Evolutionary conservation across 53 echinoderm and acorn worm species (phyloP).

Genomic region (Mesocentrotus franciscanus): DNA sequence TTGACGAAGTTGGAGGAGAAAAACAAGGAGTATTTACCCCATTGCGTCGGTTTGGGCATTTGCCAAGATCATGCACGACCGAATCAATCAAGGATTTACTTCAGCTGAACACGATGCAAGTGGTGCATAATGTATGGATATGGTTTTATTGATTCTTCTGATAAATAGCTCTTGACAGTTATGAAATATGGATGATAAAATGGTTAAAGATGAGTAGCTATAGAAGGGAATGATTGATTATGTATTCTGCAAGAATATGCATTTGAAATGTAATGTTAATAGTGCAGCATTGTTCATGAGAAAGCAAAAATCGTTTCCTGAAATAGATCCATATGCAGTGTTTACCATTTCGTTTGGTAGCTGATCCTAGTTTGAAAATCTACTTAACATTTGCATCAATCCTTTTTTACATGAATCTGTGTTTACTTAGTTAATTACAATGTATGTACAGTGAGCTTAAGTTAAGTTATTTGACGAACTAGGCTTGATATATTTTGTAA

Average conservation of each 20-base stretch:
- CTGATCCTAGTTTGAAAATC: no score
- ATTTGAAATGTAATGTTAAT: not conserved
- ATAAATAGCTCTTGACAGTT: not conserved
- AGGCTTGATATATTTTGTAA: no score
- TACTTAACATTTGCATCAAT: no score
- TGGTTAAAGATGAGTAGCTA: not conserved
- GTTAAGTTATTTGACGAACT: no score
- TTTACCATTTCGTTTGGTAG: no score
- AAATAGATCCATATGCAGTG: no score
- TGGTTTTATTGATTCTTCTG: constrained; percentile 3
- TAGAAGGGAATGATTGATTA: not conserved
- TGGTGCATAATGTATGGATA: constrained; percentile 18
- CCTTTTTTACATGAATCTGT: no score
- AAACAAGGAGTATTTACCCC: constrained; percentile 25
- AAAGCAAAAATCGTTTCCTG: not conserved
- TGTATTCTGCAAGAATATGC: not conserved
- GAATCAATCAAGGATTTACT: not conserved
- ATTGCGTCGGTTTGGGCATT: constrained; percentile 56
- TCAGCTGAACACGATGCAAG: not conserved
- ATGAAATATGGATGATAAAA: not conserved
- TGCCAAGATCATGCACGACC: constrained; percentile 50
- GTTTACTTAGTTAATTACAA: no score
- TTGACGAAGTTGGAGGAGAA: not conserved
- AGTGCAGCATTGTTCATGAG: not conserved
- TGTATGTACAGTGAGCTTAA: no score